Evolutionary conservation across 2,888 invertebrate genomes (phyloP).

Genomic region (Chymomyza amoena): DNA sequence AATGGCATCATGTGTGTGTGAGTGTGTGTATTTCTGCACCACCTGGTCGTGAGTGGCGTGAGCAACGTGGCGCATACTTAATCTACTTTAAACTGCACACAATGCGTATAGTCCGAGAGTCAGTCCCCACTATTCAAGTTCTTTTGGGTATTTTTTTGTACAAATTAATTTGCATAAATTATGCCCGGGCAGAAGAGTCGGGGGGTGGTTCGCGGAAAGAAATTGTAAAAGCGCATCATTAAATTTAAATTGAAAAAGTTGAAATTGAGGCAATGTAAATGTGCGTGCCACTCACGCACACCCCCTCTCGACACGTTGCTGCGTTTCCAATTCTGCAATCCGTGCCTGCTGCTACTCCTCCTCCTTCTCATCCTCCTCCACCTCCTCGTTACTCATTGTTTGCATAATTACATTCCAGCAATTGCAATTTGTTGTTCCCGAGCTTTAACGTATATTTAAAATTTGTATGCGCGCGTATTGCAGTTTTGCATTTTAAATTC

Average conservation of each 20-base stretch:
- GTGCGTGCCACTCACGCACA: not conserved
- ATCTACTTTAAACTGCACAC: slow-evolving; percentile 36
- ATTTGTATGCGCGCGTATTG: slow-evolving; percentile 32
- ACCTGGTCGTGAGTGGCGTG: not conserved
- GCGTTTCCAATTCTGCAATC: no score
- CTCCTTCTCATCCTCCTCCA: not conserved
- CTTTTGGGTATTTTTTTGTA: slow-evolving; percentile 19
- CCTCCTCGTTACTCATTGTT: slow-evolving; percentile 18
- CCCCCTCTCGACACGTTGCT: not conserved
- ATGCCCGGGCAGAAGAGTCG: slow-evolving; percentile 18
- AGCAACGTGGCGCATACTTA: slow-evolving; percentile 43
- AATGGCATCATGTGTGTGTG: not conserved
- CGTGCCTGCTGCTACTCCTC: not conserved
- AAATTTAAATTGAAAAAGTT: slow-evolving; percentile 54
- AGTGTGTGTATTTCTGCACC: not conserved
- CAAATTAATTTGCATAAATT: slow-evolving; percentile 67
- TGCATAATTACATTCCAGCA: slow-evolving; percentile 48
- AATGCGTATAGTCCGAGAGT: not conserved
- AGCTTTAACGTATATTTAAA: slow-evolving; percentile 27
- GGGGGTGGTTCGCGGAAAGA: not conserved
- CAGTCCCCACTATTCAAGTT: slow-evolving; percentile 35
- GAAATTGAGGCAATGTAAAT: slow-evolving; percentile 35
- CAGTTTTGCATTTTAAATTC: slow-evolving; percentile 18
- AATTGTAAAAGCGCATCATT: slow-evolving; percentile 50
- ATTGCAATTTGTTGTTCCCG: slow-evolving; percentile 34